Conservation (phyloP, 1,140 invertebrate species). For the Teleogryllus occipitalis region DNA sequence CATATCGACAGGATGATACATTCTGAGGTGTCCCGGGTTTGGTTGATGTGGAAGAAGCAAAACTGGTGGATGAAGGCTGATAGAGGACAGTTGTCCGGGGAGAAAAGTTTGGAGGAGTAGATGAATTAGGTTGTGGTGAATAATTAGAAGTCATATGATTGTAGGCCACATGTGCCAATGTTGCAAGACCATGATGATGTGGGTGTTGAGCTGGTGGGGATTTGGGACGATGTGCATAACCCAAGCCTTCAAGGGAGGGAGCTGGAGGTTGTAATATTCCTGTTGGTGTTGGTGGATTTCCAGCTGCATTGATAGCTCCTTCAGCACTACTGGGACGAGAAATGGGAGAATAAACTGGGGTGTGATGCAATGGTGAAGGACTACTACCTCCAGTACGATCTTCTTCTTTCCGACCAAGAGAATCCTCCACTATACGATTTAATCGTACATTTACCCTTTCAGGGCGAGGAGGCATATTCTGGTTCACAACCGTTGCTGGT, state of each 20-base stretch:
- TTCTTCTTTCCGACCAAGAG: conserved; percentile 9
- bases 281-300: conserved; percentile 25
- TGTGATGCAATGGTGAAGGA: conserved; percentile 21
- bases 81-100: conserved; percentile 33
- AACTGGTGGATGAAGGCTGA: conserved; percentile 21
- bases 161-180: conserved; percentile 46
- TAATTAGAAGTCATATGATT: conserved; percentile 11
- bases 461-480: conserved; percentile 43
- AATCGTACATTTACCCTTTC: conserved; percentile 45
- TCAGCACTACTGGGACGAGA: conserved; percentile 57
- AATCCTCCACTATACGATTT: conserved; percentile 21
- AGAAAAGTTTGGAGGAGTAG: conserved; percentile 24
- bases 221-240: conserved; percentile 20
- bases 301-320: conserved; percentile 31
- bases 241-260: conserved; percentile 19
- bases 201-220: conserved; percentile 24
- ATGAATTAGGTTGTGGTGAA: conserved; percentile 24
- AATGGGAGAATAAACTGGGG: conserved; percentile 56
- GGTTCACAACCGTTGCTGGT: conserved; percentile 38
- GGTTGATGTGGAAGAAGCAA: neutral
- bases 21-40: neutral
- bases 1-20: conserved; percentile 17
- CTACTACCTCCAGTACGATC: neutral
- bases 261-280: conserved; percentile 12
- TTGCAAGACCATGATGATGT: conserved; percentile 35